Conservation (phyloP, 2,888 invertebrate genomes). For the Cremastobaeus sp. region DNA sequence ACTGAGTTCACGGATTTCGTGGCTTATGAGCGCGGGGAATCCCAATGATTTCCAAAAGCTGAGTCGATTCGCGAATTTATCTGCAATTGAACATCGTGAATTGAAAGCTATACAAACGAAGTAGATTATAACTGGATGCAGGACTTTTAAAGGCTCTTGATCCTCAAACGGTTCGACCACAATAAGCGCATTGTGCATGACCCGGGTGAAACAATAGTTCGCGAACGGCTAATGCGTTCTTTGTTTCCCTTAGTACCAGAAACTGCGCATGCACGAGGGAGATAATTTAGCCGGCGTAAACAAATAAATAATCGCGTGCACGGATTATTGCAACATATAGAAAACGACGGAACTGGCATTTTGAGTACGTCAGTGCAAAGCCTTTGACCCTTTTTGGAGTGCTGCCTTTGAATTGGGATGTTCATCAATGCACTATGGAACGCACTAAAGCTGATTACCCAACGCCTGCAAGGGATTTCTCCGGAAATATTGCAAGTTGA, state of each 20-base stretch:
- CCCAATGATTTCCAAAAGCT: too few species aligned
- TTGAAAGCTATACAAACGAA: not conserved
- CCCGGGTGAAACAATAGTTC: slow-evolving; percentile 32
- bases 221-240: slow-evolving; percentile 25
- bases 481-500: too few species aligned
- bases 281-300: too few species aligned
- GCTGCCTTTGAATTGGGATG: slow-evolving; percentile 54
- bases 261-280: too few species aligned
- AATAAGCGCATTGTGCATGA: slow-evolving; percentile 28
- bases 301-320: slow-evolving; percentile 20
- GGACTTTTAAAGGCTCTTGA: slow-evolving; percentile 22
- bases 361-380: slow-evolving; percentile 47
- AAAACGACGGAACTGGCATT: slow-evolving; percentile 45
- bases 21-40: too few species aligned
- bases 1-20: too few species aligned
- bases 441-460: slow-evolving; percentile 42
- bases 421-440: slow-evolving; percentile 55
- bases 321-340: slow-evolving; percentile 2
- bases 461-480: slow-evolving; percentile 23
- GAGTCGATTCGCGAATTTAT: too few species aligned
- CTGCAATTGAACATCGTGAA: too few species aligned
- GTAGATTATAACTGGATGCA: slow-evolving; percentile 7
- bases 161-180: slow-evolving; percentile 6
- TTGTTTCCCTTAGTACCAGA: slow-evolving; percentile 50
- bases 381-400: slow-evolving; percentile 56